These are phyloP conservation scores for Melanotaenia nigrans DNA, from an alignment of 2,797 vertebrate genomes.

Conservation along the genomic window DNA sequence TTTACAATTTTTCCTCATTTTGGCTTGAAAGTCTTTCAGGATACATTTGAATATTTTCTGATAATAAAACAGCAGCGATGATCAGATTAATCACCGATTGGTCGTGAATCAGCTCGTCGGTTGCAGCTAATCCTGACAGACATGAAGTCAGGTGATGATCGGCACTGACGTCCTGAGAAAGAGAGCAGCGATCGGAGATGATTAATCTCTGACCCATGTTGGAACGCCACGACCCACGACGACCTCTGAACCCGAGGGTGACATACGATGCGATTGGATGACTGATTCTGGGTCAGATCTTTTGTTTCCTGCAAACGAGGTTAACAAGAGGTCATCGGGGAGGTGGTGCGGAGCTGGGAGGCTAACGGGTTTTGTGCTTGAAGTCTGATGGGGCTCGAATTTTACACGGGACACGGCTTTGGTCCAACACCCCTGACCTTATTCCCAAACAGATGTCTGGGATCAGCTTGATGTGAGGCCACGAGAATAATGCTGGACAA, in stretches of 20 bases:
- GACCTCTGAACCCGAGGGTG: constrained; percentile 55
- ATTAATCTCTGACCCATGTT: constrained; percentile 66
- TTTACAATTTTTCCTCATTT: too few relatives aligned
- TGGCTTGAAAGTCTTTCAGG: too few relatives aligned
- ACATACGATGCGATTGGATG: constrained; percentile 59
- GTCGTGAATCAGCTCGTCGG: too few relatives aligned
- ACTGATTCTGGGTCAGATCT: constrained; percentile 61
- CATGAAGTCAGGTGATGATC: constrained; percentile 14
- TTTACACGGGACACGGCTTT: constrained; percentile 58
- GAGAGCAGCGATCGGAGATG: constrained; percentile 45
- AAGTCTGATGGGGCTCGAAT: constrained; percentile 15
- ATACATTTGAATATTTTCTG: too few relatives aligned
- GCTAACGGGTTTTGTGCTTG: constrained; percentile 35
- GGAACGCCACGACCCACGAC: constrained; percentile 54
- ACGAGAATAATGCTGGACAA: constrained; percentile 18
- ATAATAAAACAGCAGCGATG: background rate
- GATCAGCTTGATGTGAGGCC: background rate
- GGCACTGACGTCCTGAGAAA: constrained; percentile 64
- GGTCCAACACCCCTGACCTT: constrained; percentile 56
- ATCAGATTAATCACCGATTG: background rate
- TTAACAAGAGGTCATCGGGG: constrained; percentile 49
- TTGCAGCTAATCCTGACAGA: background rate
- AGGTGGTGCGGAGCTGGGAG: constrained; percentile 26
- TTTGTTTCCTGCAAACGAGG: constrained; percentile 65
- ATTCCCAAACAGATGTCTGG: constrained; percentile 44